Percentiles rank a stretch among this genome's conserved stretches.
These are phyloP conservation scores for Dicrostonyx torquatus DNA, from an alignment of 2,797 vertebrate genomes.

Conservation along the genomic window DNA sequence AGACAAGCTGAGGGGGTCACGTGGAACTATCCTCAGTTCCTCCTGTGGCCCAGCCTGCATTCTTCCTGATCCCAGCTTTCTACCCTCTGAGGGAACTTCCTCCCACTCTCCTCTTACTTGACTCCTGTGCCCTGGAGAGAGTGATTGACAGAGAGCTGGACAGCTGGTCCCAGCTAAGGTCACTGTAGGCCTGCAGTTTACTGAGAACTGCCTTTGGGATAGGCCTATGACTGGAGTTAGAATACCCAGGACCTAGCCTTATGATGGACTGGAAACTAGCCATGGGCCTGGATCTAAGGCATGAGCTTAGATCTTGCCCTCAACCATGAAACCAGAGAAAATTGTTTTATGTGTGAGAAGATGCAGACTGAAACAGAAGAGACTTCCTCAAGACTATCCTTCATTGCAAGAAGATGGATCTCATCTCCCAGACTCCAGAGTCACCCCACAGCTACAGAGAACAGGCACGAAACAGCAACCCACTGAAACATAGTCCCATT, in stretches of 20 bases:
- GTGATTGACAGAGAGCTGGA: background rate
- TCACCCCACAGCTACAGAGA: background rate
- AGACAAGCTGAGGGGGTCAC: background rate
- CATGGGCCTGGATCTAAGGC: background rate
- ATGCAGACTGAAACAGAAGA: background rate
- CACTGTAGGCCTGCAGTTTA: background rate
- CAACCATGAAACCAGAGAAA: background rate
- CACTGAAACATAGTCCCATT: background rate
- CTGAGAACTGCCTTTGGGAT: background rate
- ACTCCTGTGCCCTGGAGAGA: background rate
- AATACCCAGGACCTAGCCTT: background rate
- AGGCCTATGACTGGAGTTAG: background rate
- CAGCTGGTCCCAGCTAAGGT: background rate
- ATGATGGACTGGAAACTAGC: background rate
- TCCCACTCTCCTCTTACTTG: background rate
- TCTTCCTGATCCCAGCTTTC: background rate
- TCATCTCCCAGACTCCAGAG: background rate
- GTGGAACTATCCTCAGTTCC: background rate
- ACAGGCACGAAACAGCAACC: background rate
- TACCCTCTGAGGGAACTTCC: background rate
- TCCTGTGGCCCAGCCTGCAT: background rate
- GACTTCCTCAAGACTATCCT: background rate
- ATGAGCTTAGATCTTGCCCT: background rate
- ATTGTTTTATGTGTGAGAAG: slow-evolving; percentile 1
- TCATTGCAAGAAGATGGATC: background rate